A percentile compares a stretch with the other conserved stretches of the same genome.
These are phyloP conservation scores for Trichonephila clavipes DNA, from an alignment of 1,140 invertebrate genomes.

Conservation along the genomic window DNA sequence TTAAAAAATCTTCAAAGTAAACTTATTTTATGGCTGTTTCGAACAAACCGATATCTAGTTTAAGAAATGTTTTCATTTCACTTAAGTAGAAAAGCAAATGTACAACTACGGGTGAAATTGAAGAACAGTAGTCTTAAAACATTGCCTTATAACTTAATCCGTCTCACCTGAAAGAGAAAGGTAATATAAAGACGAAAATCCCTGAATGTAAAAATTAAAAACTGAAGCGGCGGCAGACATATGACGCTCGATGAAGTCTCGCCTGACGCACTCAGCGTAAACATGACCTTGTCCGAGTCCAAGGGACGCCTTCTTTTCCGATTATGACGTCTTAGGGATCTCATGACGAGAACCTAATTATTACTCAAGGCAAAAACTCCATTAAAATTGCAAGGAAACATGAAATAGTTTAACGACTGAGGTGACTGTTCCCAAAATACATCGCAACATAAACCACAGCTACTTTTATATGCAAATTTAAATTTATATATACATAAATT, in stretches of 20 bases:
- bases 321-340: neutral
- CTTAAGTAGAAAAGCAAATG: no score
- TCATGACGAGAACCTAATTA: neutral
- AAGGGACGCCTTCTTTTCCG: neutral
- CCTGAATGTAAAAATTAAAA: neutral
- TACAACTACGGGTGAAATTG: no score
- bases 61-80: no score
- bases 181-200: no score
- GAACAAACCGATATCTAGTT: no score
- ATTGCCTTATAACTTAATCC: no score
- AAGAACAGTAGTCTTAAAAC: no score
- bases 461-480: neutral
- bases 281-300: neutral
- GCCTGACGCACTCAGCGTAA: neutral
- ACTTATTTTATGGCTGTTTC: no score
- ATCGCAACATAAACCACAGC: neutral
- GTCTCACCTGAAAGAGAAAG: no score
- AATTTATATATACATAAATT: no score
- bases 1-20: no score
- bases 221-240: neutral
- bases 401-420: neutral
- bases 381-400: neutral
- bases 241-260: neutral
- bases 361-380: neutral
- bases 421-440: neutral